These are phyloP conservation scores for Asobara japonica DNA, from an alignment of 1,140 invertebrate genomes.

Conservation along the genomic window DNA sequence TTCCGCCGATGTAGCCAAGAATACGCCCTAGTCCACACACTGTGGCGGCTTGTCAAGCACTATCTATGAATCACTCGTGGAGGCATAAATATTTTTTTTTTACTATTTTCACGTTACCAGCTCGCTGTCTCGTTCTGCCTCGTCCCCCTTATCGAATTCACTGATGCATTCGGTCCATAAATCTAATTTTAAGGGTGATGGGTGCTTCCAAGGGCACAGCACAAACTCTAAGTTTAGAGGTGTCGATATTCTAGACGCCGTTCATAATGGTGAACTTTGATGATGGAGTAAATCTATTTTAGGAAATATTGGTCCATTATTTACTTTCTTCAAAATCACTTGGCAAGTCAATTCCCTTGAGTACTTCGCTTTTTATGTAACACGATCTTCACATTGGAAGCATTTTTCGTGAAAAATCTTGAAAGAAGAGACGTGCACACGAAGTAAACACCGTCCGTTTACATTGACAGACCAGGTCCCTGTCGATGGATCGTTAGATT, in stretches of 20 bases:
- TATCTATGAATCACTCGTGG: constrained; percentile 38
- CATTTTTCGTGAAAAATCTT: no score
- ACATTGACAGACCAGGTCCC: no score
- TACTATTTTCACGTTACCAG: constrained; percentile 8
- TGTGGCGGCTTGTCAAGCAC: constrained; percentile 54
- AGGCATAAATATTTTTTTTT: constrained; percentile 39
- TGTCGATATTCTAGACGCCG: neutral
- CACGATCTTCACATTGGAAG: no score
- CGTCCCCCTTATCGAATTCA: neutral
- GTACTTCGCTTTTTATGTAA: no score
- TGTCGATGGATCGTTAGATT: no score
- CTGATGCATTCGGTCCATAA: neutral
- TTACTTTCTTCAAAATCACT: neutral
- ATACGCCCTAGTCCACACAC: constrained; percentile 65
- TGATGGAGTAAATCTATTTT: neutral
- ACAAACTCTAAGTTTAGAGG: neutral
- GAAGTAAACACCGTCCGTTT: no score
- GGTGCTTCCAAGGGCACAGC: neutral
- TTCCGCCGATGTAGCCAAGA: constrained; percentile 64
- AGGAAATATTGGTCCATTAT: neutral
- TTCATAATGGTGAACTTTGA: neutral
- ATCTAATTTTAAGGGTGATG: neutral
- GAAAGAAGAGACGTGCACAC: no score
- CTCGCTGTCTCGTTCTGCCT: neutral
- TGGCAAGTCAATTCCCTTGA: neutral